phyloP scores from a whole-genome alignment of 2,797 vertebrate genomes.

The Anabacerthia variegaticeps region DNA sequence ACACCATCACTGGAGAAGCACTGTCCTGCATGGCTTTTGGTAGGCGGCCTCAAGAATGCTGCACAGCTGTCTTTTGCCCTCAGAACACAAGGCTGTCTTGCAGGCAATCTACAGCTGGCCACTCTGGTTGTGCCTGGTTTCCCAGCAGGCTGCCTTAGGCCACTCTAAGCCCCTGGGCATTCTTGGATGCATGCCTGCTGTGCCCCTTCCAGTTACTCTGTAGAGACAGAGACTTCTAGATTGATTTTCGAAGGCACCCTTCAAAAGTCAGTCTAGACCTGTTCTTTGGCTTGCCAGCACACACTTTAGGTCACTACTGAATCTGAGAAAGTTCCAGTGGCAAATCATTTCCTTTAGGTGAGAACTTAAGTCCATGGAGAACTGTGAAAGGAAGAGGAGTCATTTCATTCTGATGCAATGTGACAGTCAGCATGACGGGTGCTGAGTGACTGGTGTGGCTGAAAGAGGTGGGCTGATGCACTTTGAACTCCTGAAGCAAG shows the following conservation, averaged over 20 bases:
- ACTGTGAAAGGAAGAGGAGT: background rate
- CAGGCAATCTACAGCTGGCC: background rate
- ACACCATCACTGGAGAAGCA: background rate
- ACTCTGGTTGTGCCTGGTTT: background rate
- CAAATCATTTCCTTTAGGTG: background rate
- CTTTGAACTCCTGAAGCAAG: background rate
- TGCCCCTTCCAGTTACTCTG: background rate
- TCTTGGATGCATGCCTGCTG: background rate
- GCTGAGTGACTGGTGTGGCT: background rate
- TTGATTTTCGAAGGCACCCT: background rate
- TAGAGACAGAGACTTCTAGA: background rate
- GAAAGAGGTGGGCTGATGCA: background rate
- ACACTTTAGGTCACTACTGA: background rate
- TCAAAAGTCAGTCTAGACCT: background rate
- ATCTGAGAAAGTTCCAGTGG: background rate
- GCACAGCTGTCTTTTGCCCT: background rate
- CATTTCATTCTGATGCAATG: background rate
- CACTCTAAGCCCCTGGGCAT: background rate
- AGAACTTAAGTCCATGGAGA: background rate
- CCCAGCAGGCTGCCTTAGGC: background rate
- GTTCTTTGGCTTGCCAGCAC: background rate
- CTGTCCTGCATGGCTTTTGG: background rate
- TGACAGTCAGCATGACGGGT: background rate
- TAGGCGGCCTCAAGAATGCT: background rate
- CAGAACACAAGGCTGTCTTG: background rate